Conservation (phyloP, 2,888 invertebrate genomes). For the Ligdia adustata region DNA sequence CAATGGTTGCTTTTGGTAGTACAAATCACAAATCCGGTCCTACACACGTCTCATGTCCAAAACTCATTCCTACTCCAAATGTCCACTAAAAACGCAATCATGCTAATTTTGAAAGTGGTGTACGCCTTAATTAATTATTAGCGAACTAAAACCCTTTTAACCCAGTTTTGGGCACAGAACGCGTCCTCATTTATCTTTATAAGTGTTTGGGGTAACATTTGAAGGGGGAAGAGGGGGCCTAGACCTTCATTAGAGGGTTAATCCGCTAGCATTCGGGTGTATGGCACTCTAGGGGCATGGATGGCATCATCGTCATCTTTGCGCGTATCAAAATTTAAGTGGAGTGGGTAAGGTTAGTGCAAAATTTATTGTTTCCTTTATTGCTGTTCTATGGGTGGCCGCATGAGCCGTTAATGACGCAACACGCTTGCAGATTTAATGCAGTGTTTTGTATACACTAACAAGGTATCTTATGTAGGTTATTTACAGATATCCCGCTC, state of each 20-base stretch:
- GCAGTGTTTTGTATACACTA: too few species aligned
- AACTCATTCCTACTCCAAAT: constrained; percentile 10
- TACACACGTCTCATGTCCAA: constrained; percentile 7
- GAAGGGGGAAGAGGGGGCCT: constrained; percentile 33
- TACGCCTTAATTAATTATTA: constrained; percentile 73
- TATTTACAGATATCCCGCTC: too few species aligned
- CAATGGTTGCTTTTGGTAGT: too few species aligned
- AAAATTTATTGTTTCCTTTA: constrained; percentile 32
- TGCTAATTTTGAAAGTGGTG: constrained; percentile 60
- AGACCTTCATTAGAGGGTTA: constrained; percentile 60
- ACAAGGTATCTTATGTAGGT: too few species aligned
- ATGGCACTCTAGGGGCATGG: constrained; percentile 26
- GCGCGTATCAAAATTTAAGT: constrained; percentile 27
- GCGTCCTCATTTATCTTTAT: constrained; percentile 69
- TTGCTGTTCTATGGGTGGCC: not conserved
- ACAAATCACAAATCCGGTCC: too few species aligned
- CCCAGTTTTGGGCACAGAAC: constrained; percentile 56
- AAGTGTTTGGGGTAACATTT: constrained; percentile 62
- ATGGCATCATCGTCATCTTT: constrained; percentile 31
- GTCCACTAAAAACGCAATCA: constrained; percentile 53
- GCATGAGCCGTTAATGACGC: too few species aligned
- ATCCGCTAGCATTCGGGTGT: constrained; percentile 47
- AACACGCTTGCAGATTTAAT: too few species aligned
- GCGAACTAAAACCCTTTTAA: constrained; percentile 71
- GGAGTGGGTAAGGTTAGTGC: constrained; percentile 23